Evolutionary conservation across 2,888 invertebrate genomes (phyloP), one percentile per base, ranked within the genome.

Genomic region (Andrena praecox): DNA sequence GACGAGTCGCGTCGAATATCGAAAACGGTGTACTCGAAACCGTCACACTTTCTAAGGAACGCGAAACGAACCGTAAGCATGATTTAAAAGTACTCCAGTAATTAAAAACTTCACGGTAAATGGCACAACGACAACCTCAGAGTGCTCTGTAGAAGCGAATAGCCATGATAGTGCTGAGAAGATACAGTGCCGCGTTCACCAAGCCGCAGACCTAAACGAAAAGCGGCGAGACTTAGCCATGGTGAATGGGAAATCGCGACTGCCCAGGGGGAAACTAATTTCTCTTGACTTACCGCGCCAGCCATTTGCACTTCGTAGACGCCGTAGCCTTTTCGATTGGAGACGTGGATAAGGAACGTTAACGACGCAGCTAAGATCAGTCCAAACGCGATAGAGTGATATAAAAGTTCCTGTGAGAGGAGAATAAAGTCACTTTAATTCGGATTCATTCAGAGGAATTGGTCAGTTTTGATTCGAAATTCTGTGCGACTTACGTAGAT

Each of bases 151-250:
- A 98, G 31, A 96, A 95, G 85, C 97, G 96, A 90, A 96, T 96
- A 48, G 97, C 97, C 88, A 97, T 95, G 89, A 97, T 95, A 35
- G 97, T 96, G 92, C 97, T 98, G 67, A 97, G 89, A 62, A 97
- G 94, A 93, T 98, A 98, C 1, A 98, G 94, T 0, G 94, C 95
- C 2, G 97, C 94, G 92, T 97, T 96, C 24, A 98, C 95, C 20
- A 98, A 93, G 16, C 97, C 97, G 93, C 98, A 95, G 63, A 97
- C 95, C 97, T 97, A 95, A 85, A 96, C 16, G 16, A 96, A 90
- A 83, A 67, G 81, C 77, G 29, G 66, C 10, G 20, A 33, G 16
- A 31, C 8, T 5, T 2, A 35, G 20, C 8, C 2, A 16, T 29
- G 31, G 5, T n/a, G 16, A 33, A 27, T 35, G 2, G 0, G 5